Base-by-base conservation (phyloP, 2,113 vertebrate species). In the Chaetodon trifascialis region DNA sequence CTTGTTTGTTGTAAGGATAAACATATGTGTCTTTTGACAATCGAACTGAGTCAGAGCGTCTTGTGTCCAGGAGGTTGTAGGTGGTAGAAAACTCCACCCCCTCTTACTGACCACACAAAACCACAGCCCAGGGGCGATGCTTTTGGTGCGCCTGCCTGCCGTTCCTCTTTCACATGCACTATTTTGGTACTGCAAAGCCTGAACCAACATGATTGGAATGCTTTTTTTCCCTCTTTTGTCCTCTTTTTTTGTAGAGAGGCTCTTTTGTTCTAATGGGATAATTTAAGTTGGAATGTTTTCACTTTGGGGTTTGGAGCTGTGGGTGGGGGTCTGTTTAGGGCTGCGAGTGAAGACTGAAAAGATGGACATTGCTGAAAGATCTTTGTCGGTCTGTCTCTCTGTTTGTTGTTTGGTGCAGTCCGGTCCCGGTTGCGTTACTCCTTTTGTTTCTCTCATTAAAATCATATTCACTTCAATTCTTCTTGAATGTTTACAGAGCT, bases 251-350 rank as follows among this genome's bases (percentile, higher is more conserved):
- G 84, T 84, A 68, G 86, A 83, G 68, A 81, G 51, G 65, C 63
- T 87, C 84, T 91, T 94, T 94, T 95, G 91, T 95, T 94, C 89
- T 90, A 75, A 80, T 79, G 72, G 71, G 88, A 91, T 93, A 86
- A 95, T 93, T 93, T 94, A 94, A 92, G 63, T 80, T 71, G 92
- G 93, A 95, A 94, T 94, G 94, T 90, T 86, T 95, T 93, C 89
- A 90, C 91, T 89, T 83, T 85, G 74, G 91, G 88, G 36, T 59
- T 79, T 76, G 60, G 55, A 73, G 73, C 16, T 5, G 36, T 44
- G 56, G 63, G 25, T 66, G 47, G 64, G 58, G 42, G 46, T 51
- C 19, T 78, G 58, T 63, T 68, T 12, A 19, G 72, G 47, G 64
- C 34, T 52, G 14, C 19, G 59, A 54, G 49, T 78, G 49, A 63